phyloP scores from a whole-genome alignment of 2,888 invertebrate genomes.

The Hydrotaea diabolus region DNA sequence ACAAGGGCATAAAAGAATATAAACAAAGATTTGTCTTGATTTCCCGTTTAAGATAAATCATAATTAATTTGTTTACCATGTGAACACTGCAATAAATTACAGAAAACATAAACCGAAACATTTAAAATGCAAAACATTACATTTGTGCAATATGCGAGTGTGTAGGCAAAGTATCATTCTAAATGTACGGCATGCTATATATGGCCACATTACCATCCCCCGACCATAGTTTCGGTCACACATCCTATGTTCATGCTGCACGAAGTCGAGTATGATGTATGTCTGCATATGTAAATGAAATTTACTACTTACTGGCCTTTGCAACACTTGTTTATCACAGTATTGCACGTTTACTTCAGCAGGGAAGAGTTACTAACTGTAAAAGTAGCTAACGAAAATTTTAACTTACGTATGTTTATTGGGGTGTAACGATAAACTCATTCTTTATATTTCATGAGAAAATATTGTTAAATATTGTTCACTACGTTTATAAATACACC shows the following conservation, averaged over 20 bases:
- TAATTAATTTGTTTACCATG: slow-evolving; percentile 54
- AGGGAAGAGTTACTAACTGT: neutral
- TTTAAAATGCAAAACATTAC: slow-evolving; percentile 36
- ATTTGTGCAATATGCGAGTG: neutral
- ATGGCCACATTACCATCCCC: neutral
- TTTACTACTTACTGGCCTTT: neutral
- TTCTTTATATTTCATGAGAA: too few species aligned
- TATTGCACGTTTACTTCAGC: neutral
- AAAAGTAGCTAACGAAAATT: neutral
- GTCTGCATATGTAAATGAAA: neutral
- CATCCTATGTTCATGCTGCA: neutral
- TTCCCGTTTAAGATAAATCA: slow-evolving; percentile 54
- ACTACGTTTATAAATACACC: too few species aligned
- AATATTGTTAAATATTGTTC: too few species aligned
- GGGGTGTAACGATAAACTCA: too few species aligned
- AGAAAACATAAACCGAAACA: slow-evolving; percentile 23
- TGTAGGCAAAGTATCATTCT: neutral
- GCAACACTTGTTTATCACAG: slow-evolving; percentile 13
- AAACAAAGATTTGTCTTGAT: slow-evolving; percentile 51
- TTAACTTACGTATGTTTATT: neutral
- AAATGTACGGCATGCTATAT: neutral
- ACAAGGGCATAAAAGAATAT: slow-evolving; percentile 25
- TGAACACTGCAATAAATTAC: slow-evolving; percentile 50
- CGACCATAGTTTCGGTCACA: too few species aligned
- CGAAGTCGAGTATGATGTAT: slow-evolving; percentile 9